phyloP scores from a whole-genome alignment of 2,888 invertebrate genomes.

The Chrysolina haemoptera region DNA sequence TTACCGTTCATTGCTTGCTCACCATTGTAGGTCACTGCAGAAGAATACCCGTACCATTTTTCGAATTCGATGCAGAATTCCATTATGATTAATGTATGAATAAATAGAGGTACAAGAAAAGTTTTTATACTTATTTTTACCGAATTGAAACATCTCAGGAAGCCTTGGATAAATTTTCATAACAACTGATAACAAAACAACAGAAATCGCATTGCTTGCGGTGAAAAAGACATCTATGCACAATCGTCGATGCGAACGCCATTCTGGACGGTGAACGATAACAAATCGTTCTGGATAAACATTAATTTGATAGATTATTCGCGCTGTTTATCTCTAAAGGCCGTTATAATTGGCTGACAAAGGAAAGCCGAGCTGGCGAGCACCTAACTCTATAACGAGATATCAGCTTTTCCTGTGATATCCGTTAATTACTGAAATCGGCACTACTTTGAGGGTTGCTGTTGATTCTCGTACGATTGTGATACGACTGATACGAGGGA shows the following conservation, averaged over 20 bases:
- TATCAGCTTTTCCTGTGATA: slow-evolving; percentile 56
- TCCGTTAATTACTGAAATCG: slow-evolving; percentile 62
- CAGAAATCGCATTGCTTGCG: background rate
- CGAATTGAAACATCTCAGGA: no score
- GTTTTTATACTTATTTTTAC: no score
- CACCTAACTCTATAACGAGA: slow-evolving; percentile 48
- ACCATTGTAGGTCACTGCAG: no score
- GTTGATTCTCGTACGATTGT: slow-evolving; percentile 11
- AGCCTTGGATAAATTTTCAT: no score
- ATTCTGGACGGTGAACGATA: slow-evolving; percentile 42
- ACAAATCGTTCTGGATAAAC: slow-evolving; percentile 63
- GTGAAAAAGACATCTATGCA: background rate
- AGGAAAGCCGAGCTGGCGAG: slow-evolving; percentile 51
- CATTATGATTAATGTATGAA: no score
- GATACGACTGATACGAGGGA: background rate
- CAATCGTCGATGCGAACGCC: background rate
- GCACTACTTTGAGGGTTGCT: slow-evolving; percentile 60
- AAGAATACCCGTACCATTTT: no score
- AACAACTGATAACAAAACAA: background rate
- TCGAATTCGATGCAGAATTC: no score
- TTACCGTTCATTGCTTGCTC: no score
- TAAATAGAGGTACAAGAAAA: no score
- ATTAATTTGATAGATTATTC: slow-evolving; percentile 69
- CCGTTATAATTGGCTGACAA: slow-evolving; percentile 65
- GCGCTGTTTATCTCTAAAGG: slow-evolving; percentile 68